Evolutionary conservation across 64 coral and sea anemone genomes (phyloP).

Genomic region (Montipora capricornis): DNA sequence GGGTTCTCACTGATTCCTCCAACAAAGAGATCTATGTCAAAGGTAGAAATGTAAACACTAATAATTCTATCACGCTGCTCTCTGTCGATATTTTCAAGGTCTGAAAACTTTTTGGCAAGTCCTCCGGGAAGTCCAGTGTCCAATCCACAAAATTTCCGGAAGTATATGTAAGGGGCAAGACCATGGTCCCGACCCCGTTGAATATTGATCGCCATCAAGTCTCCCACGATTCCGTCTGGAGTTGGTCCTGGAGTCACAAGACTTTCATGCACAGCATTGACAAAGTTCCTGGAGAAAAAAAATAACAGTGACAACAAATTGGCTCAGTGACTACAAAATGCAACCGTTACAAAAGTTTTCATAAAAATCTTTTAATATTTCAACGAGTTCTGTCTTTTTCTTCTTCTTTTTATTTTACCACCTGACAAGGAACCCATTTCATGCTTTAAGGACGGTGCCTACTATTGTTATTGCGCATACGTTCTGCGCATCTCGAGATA

Average conservation of each 20-base stretch:
- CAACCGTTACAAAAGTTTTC: too few species aligned
- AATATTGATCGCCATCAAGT: conserved; percentile 73
- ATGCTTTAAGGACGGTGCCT: too few species aligned
- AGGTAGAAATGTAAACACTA: neutral
- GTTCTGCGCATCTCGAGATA: too few species aligned
- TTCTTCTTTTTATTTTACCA: too few species aligned
- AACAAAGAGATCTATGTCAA: conserved; percentile 9
- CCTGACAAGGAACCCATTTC: too few species aligned
- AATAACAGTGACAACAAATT: too few species aligned
- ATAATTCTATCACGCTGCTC: neutral
- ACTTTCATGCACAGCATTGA: conserved; percentile 48
- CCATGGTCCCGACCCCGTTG: conserved; percentile 75
- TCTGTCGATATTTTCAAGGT: neutral
- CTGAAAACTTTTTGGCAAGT: conserved; percentile 6
- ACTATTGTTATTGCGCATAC: too few species aligned
- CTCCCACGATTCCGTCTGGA: neutral
- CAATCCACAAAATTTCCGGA: conserved; percentile 13
- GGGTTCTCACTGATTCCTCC: conserved; percentile 14
- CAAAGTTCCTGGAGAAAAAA: conserved; percentile 39
- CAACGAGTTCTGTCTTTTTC: too few species aligned
- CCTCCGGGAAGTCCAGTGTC: neutral
- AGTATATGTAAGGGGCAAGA: conserved; percentile 57
- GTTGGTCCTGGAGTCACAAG: neutral
- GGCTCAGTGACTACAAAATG: too few species aligned
- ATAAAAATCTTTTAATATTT: too few species aligned